Conservation (phyloP, 2,888 invertebrate species). For the Athalia circularis region DNA sequence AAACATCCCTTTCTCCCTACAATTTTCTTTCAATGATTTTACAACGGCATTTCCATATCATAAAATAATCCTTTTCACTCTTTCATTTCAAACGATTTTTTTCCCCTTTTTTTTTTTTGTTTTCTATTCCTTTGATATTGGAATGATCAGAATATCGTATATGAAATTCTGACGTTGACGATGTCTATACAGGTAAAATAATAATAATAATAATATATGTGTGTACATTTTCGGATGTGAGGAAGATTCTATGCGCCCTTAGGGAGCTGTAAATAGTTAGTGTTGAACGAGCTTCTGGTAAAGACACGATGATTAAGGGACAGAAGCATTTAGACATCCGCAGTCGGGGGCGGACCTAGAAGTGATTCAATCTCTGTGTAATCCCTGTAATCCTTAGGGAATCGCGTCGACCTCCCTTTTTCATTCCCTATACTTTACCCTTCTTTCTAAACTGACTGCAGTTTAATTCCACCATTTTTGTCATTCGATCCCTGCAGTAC, state of each 20-base stretch:
- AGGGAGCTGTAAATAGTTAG: constrained; percentile 48
- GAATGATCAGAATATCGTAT: no score
- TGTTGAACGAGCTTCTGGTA: constrained; percentile 55
- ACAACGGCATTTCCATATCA: constrained; percentile 34
- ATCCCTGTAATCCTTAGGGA: constrained; percentile 68
- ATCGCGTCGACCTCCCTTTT: constrained; percentile 51
- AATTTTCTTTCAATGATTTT: constrained; percentile 25
- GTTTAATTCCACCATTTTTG: no score
- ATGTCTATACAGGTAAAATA: no score
- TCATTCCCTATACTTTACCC: constrained; percentile 7
- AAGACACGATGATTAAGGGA: constrained; percentile 67
- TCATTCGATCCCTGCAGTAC: no score
- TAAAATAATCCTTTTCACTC: not conserved
- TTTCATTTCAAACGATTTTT: no score
- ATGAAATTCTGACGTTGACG: no score
- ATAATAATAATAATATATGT: no score
- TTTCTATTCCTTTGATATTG: no score
- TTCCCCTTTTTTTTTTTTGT: no score
- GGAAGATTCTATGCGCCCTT: constrained; percentile 1
- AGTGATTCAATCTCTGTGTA: constrained; percentile 69
- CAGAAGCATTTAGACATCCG: constrained; percentile 61
- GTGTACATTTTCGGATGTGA: not conserved
- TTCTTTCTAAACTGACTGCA: not conserved
- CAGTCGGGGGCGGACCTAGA: constrained; percentile 58
- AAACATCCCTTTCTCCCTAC: constrained; percentile 60